Conservation (phyloP, 1,140 invertebrate species). For the Trachymyrmex septentrionalis region DNA sequence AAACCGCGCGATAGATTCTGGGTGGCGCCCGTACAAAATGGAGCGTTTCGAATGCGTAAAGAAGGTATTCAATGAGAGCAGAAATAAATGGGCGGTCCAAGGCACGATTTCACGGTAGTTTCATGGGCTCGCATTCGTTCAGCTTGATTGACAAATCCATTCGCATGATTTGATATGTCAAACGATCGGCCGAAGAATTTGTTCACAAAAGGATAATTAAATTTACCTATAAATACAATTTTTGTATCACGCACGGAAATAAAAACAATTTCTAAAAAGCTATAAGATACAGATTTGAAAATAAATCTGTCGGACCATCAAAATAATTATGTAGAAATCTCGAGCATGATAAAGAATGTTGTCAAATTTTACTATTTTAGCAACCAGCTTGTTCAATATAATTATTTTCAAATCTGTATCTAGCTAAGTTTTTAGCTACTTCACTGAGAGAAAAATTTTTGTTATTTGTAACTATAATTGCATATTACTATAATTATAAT, state of each 20-base stretch:
- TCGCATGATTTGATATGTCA: background rate
- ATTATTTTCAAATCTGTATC: too few relatives aligned
- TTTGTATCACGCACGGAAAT: background rate
- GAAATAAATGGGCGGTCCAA: background rate
- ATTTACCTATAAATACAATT: background rate
- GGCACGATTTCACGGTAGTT: slow-evolving; percentile 30
- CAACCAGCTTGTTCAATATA: too few relatives aligned
- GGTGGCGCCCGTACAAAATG: slow-evolving; percentile 41
- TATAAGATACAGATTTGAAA: too few relatives aligned
- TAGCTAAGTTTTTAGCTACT: too few relatives aligned
- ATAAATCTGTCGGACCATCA: too few relatives aligned
- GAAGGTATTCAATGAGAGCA: background rate
- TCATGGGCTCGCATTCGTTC: background rate
- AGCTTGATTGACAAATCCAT: background rate
- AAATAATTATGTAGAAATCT: too few relatives aligned
- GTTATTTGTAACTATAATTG: too few relatives aligned
- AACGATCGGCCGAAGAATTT: background rate
- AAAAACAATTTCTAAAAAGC: too few relatives aligned
- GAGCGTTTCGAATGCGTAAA: slow-evolving; percentile 37
- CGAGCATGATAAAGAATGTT: too few relatives aligned
- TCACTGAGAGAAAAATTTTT: too few relatives aligned
- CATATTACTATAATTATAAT: too few relatives aligned
- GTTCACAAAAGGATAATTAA: background rate
- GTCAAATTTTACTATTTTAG: too few relatives aligned
- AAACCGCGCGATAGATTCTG: slow-evolving; percentile 40